These are phyloP conservation scores for Ischnus inquisitorius DNA, from an alignment of 2,888 invertebrate genomes.

Conservation along the genomic window DNA sequence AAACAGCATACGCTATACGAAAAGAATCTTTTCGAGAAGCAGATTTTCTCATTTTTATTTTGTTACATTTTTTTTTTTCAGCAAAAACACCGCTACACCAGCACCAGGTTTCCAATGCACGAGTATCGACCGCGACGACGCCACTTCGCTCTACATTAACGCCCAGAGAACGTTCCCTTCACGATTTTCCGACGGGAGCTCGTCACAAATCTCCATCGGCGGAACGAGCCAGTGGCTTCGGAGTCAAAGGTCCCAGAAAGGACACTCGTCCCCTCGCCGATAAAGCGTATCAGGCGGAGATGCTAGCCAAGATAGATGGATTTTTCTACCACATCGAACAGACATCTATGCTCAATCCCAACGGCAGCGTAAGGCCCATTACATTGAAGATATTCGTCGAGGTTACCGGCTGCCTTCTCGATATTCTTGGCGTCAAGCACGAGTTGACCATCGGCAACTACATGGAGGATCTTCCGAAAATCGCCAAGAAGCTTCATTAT, in stretches of 20 bases:
- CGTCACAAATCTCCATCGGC: constrained; percentile 78
- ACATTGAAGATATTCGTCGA: constrained; percentile 82
- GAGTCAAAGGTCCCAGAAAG: constrained; percentile 76
- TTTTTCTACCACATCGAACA: constrained; percentile 76
- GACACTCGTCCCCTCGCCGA: constrained; percentile 80
- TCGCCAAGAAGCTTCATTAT: constrained; percentile 87
- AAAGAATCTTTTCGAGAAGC: background rate
- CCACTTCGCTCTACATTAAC: constrained; percentile 72
- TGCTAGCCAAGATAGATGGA: constrained; percentile 79
- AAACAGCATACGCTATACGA: background rate
- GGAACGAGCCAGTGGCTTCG: constrained; percentile 77
- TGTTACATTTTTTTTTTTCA: background rate
- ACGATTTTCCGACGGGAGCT: constrained; percentile 64
- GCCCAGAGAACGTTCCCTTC: constrained; percentile 34
- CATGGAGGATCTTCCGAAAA: constrained; percentile 86
- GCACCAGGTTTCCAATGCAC: constrained; percentile 34
- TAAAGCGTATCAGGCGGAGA: constrained; percentile 79
- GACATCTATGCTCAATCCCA: constrained; percentile 76
- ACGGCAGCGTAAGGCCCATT: constrained; percentile 80
- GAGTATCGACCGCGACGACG: constrained; percentile 27
- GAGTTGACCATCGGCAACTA: constrained; percentile 78
- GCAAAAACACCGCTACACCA: constrained; percentile 66
- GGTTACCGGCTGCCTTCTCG: constrained; percentile 76
- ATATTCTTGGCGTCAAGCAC: constrained; percentile 76
- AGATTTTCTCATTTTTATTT: background rate